Conservation (phyloP, 2,888 invertebrate genomes). For the Crioceris asparagi region DNA sequence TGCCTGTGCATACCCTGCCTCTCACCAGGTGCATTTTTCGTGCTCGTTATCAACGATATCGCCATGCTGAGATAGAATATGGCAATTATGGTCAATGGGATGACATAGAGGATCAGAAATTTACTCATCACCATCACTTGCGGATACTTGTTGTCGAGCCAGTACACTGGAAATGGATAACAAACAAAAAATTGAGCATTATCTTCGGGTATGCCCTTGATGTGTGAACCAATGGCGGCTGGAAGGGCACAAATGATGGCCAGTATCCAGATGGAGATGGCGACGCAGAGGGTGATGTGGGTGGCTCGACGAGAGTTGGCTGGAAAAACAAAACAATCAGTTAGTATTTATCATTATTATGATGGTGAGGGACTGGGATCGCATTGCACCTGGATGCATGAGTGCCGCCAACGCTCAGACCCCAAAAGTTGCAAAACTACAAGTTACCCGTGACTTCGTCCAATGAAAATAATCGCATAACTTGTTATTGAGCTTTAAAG, state of each 20-base stretch:
- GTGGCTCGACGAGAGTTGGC: too few relatives aligned
- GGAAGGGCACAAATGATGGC: constrained; percentile 71
- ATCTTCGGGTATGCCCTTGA: constrained; percentile 27
- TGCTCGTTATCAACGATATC: constrained; percentile 68
- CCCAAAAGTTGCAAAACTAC: too few relatives aligned
- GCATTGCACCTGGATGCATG: too few relatives aligned
- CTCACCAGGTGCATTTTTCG: constrained; percentile 77
- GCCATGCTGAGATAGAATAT: constrained; percentile 89
- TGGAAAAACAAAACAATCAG: too few relatives aligned
- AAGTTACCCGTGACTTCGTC: too few relatives aligned
- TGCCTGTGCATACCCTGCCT: constrained; percentile 52
- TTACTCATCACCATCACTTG: constrained; percentile 43
- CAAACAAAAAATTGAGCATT: constrained; percentile 32
- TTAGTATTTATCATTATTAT: too few relatives aligned
- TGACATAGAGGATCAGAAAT: constrained; percentile 68
- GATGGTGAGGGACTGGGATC: too few relatives aligned
- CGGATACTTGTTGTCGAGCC: constrained; percentile 57
- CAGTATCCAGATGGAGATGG: constrained; percentile 69
- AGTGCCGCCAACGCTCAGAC: too few relatives aligned
- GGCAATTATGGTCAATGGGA: constrained; percentile 77
- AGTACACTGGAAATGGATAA: constrained; percentile 40
- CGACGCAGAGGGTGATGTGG: constrained; percentile 58
- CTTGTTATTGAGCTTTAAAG: too few relatives aligned
- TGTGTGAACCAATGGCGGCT: constrained; percentile 52
- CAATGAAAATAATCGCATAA: too few relatives aligned